These are phyloP conservation scores for Rhizoglyphus robini DNA, from an alignment of 1,140 invertebrate species.

Conservation along the genomic window DNA sequence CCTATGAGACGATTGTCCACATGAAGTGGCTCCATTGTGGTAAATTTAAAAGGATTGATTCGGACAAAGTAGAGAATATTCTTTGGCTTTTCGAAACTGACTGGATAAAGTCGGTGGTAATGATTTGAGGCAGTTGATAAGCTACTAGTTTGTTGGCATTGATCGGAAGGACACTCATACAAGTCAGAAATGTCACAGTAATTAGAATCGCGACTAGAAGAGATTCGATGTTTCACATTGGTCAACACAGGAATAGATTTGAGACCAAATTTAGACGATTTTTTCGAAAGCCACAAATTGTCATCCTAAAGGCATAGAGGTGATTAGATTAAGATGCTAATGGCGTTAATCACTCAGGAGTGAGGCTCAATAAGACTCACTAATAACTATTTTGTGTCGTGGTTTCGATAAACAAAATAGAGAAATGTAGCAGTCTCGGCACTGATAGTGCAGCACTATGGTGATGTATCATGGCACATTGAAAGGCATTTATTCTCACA, in stretches of 20 bases:
- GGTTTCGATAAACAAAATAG: too few relatives aligned
- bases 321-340: too few relatives aligned
- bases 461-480: too few relatives aligned
- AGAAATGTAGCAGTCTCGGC: too few relatives aligned
- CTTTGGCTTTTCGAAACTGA: too few relatives aligned
- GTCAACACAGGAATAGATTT: not conserved
- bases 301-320: not conserved
- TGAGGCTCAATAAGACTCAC: too few relatives aligned
- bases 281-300: not conserved
- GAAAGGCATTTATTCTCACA: too few relatives aligned
- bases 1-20: slow-evolving; percentile 8
- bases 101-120: not conserved
- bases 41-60: slow-evolving; percentile 10
- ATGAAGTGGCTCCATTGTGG: slow-evolving; percentile 4
- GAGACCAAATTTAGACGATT: not conserved
- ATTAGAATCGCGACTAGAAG: slow-evolving; percentile 7
- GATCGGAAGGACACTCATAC: not conserved
- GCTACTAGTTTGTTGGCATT: too few relatives aligned
- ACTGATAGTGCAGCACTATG: too few relatives aligned
- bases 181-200: slow-evolving; percentile 1
- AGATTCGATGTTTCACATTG: not conserved
- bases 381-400: too few relatives aligned
- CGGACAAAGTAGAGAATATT: slow-evolving; percentile 1
- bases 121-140: too few relatives aligned
- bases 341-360: too few relatives aligned